Base-by-base conservation (phyloP, 2,888 invertebrate species). In the Endomychus coccineus region DNA sequence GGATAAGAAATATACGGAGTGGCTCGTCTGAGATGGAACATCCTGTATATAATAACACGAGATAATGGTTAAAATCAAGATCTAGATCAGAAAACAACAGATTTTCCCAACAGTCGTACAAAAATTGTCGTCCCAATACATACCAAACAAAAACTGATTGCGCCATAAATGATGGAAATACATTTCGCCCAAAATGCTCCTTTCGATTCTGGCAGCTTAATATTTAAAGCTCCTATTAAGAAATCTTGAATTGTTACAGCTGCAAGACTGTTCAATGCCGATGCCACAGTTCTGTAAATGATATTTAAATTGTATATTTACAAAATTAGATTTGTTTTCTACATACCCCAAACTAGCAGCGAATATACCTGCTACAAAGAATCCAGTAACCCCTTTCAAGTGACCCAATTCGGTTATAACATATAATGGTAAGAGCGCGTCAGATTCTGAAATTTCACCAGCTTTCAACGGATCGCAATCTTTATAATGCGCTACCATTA, bases 321-420 rank as follows among this genome's bases (percentile, higher is more conserved):
- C 21, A 19, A 19, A 19, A 27, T 10, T 23, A 34, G 58, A n/a
- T n/a, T n/a, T n/a, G n/a, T n/a, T n/a, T n/a, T n/a, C n/a, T n/a
- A n/a, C 67, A 58, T 72, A 92, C 91, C 94, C 94, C 49, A 95
- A 76, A 55, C 94, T 92, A 1, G 94, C 95, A 23, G 92, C 91
- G 63, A 95, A 96, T 40, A 96, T 87, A 12, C 94, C 92, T 3
- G 95, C 89, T 0, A 95, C 92, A 64, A 96, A 95, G 53, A 95
- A 80, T 2, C 95, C 94, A 1, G 92, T 84, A 2, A 94, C 68
- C 0, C 92, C 91, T 17, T 75, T 77, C 21, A 81, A 69, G 29
- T 74, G 61, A 1, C 87, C 85, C 58, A 94, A 74, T 40, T 80
- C 77, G 41, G 82, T 79, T 71, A 95, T 87, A 15, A 95, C 90